phyloP scores from a whole-genome alignment of 2,888 invertebrate species.

The Perizoma flavofasciatum region DNA sequence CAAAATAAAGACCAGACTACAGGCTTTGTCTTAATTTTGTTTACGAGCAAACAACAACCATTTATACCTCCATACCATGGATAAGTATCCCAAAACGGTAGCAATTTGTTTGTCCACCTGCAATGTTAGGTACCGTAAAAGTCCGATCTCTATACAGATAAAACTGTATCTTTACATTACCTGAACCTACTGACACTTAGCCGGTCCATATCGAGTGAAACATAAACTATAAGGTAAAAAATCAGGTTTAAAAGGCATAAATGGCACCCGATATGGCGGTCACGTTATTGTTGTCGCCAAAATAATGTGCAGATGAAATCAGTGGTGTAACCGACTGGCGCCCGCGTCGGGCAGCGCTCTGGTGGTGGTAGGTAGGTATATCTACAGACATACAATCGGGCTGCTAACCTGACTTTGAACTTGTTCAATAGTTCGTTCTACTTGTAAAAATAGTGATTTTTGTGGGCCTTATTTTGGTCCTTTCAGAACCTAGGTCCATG shows the following conservation, averaged over 20 bases:
- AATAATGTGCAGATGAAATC: conserved; percentile 76
- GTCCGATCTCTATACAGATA: conserved; percentile 22
- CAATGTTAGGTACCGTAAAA: conserved; percentile 23
- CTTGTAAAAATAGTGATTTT: too few species aligned
- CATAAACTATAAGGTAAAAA: conserved; percentile 63
- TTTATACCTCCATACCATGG: too few species aligned
- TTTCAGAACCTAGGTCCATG: too few species aligned
- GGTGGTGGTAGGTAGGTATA: too few species aligned
- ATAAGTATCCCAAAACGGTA: conserved; percentile 3
- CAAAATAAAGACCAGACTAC: too few species aligned
- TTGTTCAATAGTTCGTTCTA: too few species aligned
- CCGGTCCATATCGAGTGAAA: conserved; percentile 52
- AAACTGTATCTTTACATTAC: conserved; percentile 11
- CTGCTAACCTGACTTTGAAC: too few species aligned
- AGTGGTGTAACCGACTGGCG: conserved; percentile 72
- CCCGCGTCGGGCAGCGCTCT: conserved; percentile 28
- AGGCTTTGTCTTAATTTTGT: too few species aligned
- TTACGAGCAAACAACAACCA: too few species aligned
- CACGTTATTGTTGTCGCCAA: conserved; percentile 75
- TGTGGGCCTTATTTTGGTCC: too few species aligned
- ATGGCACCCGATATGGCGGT: conserved; percentile 65
- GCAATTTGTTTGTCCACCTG: conserved; percentile 4
- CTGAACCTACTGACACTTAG: conserved; percentile 65
- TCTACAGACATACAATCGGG: too few species aligned
- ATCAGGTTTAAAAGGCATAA: conserved; percentile 57